Evolutionary conservation across 2,888 invertebrate species (phyloP), one percentile per base, ranked within the genome.

Genomic region (Glaucopsyche alexis): DNA sequence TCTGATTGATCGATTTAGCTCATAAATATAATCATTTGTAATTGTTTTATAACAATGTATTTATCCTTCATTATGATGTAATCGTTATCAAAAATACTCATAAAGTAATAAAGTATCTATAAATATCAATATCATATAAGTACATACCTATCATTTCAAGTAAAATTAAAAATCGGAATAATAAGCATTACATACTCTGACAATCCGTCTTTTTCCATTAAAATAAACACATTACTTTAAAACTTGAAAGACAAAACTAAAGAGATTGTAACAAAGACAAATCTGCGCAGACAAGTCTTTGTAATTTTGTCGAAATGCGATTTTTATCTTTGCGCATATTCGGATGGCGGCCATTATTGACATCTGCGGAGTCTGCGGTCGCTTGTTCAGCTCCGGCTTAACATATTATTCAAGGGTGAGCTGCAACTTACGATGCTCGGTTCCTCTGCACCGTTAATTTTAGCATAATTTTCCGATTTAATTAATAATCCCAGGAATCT

Each of bases 341-440:
- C 81, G 80, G 79, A 80, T 80, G 80, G 79, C 79, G 81, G 81
- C 81, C 73, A 73, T 91, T 90, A 90, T 83, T 80, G 79, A 87
- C 91, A 92, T 90, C 90, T 92, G 92, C 80, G 90, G 84, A 90
- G 87, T 88, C 88, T 90, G 60, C 89, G 87, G 87, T 87, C 79
- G 84, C 85, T 42, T 82, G 83, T 81, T 85, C 84, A 82, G 85
- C 84, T 88, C 90, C 87, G 90, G 91, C 89, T 87, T 86, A 81
- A 85, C 86, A 88, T 86, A 89, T 52, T 52, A 52, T 88, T 85
- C 82, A 82, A 87, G 86, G 87, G 86, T 81, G 85, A 84, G 86
- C 86, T 87, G 82, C 81, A 82, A 85, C 84, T 71, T 71, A 73
- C 72, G 74, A 52, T 73, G 49, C 52, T 71, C 60, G 14, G 47